phyloP scores from a whole-genome alignment of 2,888 invertebrate genomes.

The Synanthedon tipuliformis region DNA sequence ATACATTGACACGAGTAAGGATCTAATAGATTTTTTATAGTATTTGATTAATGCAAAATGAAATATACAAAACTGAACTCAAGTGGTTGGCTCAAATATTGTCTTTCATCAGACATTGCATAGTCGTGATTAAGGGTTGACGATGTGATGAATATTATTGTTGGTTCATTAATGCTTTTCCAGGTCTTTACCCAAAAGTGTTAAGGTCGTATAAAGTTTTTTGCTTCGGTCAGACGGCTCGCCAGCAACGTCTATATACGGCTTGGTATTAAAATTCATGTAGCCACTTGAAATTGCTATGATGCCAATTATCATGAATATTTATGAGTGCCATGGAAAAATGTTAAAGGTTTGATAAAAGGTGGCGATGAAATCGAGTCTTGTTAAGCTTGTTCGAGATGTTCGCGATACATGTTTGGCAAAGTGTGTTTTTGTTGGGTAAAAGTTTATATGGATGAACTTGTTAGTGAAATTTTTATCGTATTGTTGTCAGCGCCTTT shows the following conservation, averaged over 20 bases:
- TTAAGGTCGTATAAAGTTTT: not conserved
- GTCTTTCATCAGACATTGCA: no score
- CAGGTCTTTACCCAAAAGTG: not conserved
- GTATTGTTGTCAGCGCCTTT: not conserved
- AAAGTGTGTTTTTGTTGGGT: constrained; percentile 23
- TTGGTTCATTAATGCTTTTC: no score
- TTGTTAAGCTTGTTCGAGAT: constrained; percentile 3
- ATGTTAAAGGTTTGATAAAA: constrained; percentile 38
- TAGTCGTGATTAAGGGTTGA: no score
- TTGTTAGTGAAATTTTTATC: not conserved
- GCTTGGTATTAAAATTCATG: constrained; percentile 41
- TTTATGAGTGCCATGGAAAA: constrained; percentile 32
- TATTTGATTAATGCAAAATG: no score
- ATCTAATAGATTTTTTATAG: no score
- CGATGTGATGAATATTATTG: no score
- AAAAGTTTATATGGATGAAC: no score
- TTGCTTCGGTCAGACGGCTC: constrained; percentile 1
- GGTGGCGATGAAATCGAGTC: constrained; percentile 21
- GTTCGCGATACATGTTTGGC: constrained; percentile 14
- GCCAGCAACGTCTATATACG: constrained; percentile 23
- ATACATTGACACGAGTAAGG: no score
- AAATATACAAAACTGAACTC: no score
- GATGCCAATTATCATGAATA: constrained; percentile 40
- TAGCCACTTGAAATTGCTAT: constrained; percentile 28
- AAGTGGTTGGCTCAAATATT: no score